These are phyloP conservation scores for Drosophila nigrodunni DNA, from an alignment of 1,140 invertebrate genomes.

Conservation along the genomic window DNA sequence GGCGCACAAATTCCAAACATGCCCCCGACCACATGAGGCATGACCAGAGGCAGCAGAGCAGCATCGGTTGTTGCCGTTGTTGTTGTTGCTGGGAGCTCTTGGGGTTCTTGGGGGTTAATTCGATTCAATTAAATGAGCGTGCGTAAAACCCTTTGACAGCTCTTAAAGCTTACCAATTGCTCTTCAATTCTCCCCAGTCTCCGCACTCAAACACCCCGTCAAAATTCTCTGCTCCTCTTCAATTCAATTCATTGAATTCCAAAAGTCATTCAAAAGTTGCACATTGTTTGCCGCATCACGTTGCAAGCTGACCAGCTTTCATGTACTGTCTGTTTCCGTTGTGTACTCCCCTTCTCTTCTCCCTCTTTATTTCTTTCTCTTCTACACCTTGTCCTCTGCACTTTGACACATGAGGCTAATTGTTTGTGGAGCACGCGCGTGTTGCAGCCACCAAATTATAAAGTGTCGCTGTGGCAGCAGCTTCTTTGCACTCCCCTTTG, in stretches of 20 bases:
- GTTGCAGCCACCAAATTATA: slow-evolving; percentile 68
- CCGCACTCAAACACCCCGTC: slow-evolving; percentile 1
- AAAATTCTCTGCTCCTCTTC: neutral
- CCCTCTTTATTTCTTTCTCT: neutral
- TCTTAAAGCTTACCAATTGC: slow-evolving; percentile 23
- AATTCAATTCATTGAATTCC: slow-evolving; percentile 44
- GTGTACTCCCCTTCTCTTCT: neutral
- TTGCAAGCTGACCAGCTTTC: slow-evolving; percentile 48
- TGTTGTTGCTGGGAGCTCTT: neutral
- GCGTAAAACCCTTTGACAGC: slow-evolving; percentile 54
- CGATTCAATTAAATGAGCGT: slow-evolving; percentile 73
- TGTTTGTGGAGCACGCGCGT: slow-evolving; percentile 58
- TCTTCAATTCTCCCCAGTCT: slow-evolving; percentile 1
- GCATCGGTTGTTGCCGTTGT: neutral
- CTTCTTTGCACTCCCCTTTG: neutral
- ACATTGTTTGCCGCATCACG: slow-evolving; percentile 74
- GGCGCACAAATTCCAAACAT: slow-evolving; percentile 61
- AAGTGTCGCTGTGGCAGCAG: slow-evolving; percentile 58
- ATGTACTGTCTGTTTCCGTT: slow-evolving; percentile 61
- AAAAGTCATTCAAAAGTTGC: slow-evolving; percentile 71
- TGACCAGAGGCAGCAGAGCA: slow-evolving; percentile 47
- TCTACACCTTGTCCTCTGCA: slow-evolving; percentile 36
- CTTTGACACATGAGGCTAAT: slow-evolving; percentile 80
- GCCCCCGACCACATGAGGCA: slow-evolving; percentile 59
- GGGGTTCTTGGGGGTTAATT: slow-evolving; percentile 71